Base-by-base conservation (phyloP, 2,797 vertebrate species). In the Acipenser transmontanus region DNA sequence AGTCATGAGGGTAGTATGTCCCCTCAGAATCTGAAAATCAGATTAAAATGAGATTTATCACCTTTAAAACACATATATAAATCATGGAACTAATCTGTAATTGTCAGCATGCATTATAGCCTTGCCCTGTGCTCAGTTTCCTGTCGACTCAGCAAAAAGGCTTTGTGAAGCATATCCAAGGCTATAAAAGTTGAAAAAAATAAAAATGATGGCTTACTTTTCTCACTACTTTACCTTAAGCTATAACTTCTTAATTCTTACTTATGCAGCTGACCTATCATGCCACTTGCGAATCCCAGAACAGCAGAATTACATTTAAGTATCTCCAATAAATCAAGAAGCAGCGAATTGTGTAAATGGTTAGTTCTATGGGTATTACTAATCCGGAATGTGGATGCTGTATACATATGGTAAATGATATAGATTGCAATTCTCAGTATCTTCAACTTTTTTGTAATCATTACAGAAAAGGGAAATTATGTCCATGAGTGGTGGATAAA, bases 101-200 rank as follows among this genome's bases (percentile, higher is more conserved):
- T 61, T 61, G 60, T 61, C 60, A 61, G 60, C 17, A 20, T 47
- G 47, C 60, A 61, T 61, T 61, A 61, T 17, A 61, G 17, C 60
- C 60, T 61, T 61, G 12, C 17, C 17, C 17, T 61, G 47, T 61
- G n/a, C 17, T 61, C 17, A 17, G 17, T 12, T 20, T 6, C 17
- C 9, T 61, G 20, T 61, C 60, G 14, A 61, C 60, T 61, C 60
- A 61, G 60, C 60, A 61, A 4, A 61, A 61, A 61, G 7, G 47
- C 47, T 61, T 17, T 61, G 60, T 61, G 14, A 61, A 61, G 60
- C 60, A 61, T 61, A 61, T 61, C 60, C 13, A 61, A 61, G 60
- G 60, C 60, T 17, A 57, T 57, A 57, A 57, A 57, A 57, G 17
- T 8, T 61, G 60, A 8, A 61, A 61, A 61, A 61, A 61, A 61